Percentiles rank a stretch among this genome's conserved stretches.
Conservation (phyloP, 2,113 vertebrate species). For the Orycteropus afer region DNA sequence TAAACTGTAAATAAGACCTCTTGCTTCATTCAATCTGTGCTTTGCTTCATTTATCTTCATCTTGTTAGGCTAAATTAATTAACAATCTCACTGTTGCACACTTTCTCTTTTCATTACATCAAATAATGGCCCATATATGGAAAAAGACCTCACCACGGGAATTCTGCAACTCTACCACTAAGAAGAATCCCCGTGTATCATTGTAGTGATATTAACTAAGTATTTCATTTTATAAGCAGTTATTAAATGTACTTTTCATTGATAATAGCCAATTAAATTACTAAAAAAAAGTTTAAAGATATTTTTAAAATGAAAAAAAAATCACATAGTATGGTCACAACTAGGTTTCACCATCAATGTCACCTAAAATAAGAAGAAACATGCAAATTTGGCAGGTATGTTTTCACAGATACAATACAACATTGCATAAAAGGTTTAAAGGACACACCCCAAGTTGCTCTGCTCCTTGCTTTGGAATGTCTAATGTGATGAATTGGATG, state of each 20-base stretch:
- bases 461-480: conserved; percentile 75
- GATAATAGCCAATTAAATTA: conserved; percentile 68
- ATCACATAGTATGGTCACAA: neutral
- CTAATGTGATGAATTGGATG: conserved; percentile 81
- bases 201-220: conserved; percentile 75
- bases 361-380: conserved; percentile 58
- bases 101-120: conserved; percentile 99
- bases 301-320: conserved; percentile 47
- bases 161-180: conserved; percentile 83
- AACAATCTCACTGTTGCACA: conserved; percentile 97
- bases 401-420: conserved; percentile 52
- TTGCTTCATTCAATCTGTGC: conserved; percentile 93
- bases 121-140: conserved; percentile 93
- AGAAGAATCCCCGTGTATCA: conserved; percentile 77
- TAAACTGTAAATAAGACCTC: conserved; percentile 94
- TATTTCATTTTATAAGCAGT: conserved; percentile 57
- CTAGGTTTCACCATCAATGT: conserved; percentile 48
- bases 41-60: conserved; percentile 99
- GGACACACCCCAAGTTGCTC: conserved; percentile 67
- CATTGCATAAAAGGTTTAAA: conserved; percentile 71
- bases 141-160: conserved; percentile 85
- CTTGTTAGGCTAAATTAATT: conserved; percentile 99
- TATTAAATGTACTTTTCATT: conserved; percentile 69
- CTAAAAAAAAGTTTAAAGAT: conserved; percentile 48
- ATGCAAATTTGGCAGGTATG: conserved; percentile 66